A percentile compares a stretch with the other conserved stretches of the same genome.
phyloP scores from a whole-genome alignment of 2,888 invertebrate genomes.

The Nemoura dubitans region DNA sequence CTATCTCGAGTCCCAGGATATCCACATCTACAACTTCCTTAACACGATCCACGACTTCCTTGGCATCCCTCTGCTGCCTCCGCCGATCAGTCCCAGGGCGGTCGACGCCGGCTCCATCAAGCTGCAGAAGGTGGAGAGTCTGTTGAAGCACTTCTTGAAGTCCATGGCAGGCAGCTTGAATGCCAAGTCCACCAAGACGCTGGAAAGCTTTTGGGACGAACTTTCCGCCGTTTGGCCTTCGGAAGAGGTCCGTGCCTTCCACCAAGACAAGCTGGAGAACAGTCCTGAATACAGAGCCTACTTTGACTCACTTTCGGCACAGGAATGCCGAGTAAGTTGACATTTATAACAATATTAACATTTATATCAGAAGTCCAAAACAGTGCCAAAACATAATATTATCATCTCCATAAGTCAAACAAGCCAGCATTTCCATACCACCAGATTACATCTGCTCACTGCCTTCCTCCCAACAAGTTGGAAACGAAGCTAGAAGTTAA shows the following conservation, averaged over 20 bases:
- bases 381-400: too few species aligned
- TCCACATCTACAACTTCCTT: conserved; percentile 28
- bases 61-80: neutral
- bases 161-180: neutral
- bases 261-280: conserved; percentile 14
- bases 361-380: too few species aligned
- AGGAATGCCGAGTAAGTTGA: conserved; percentile 1
- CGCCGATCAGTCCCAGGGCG: neutral
- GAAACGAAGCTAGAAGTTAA: too few species aligned
- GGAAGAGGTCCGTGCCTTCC: conserved; percentile 21
- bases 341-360: too few species aligned
- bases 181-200: neutral
- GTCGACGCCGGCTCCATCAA: neutral
- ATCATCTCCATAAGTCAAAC: too few species aligned
- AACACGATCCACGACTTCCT: conserved; percentile 28
- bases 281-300: neutral
- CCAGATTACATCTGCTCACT: too few species aligned
- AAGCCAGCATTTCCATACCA: too few species aligned
- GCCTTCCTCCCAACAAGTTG: too few species aligned
- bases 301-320: neutral
- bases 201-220: neutral
- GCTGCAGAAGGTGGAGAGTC: neutral
- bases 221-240: conserved; percentile 14
- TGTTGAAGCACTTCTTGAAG: neutral
- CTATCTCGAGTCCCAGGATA: conserved; percentile 25